A percentile compares a stretch with the other conserved stretches of the same genome.
Evolutionary conservation across 2,113 vertebrate genomes (phyloP).

Genomic region (Rhinoderma darwinii): DNA sequence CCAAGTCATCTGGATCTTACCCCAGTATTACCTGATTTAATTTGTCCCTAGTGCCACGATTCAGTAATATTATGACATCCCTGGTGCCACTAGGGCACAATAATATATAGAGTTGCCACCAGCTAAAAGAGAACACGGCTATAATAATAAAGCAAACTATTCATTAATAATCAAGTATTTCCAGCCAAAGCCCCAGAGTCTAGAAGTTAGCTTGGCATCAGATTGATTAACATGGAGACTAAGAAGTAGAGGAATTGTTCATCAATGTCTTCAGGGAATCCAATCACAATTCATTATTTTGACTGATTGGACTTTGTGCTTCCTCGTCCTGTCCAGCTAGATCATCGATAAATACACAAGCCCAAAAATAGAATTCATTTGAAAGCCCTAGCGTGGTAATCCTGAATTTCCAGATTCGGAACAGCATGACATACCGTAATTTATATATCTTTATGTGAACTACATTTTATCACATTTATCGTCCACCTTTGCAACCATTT

Average conservation of each 20-base stretch:
- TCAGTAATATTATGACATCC: too few species aligned
- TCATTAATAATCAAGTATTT: too few species aligned
- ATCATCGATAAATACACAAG: not conserved
- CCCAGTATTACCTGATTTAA: too few species aligned
- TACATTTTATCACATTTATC: not conserved
- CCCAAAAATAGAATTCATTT: conserved; percentile 2
- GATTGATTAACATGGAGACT: not conserved
- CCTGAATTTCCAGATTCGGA: not conserved
- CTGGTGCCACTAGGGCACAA: too few species aligned
- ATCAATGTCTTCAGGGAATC: conserved; percentile 12
- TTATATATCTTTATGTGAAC: not conserved
- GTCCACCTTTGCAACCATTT: not conserved
- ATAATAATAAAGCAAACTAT: too few species aligned
- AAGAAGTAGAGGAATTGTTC: not conserved
- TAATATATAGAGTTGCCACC: too few species aligned
- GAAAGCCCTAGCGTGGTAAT: not conserved
- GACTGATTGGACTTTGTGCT: conserved; percentile 18
- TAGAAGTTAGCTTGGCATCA: not conserved
- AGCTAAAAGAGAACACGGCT: too few species aligned
- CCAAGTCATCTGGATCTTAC: too few species aligned
- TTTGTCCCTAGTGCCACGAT: too few species aligned
- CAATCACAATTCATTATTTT: conserved; percentile 42
- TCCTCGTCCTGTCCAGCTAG: conserved; percentile 1
- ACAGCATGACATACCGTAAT: not conserved
- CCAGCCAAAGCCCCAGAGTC: not conserved